Percentiles rank a stretch among this genome's conserved stretches.
phyloP scores from a whole-genome alignment of 2,888 invertebrate species.

The Leucophenga maculata region DNA sequence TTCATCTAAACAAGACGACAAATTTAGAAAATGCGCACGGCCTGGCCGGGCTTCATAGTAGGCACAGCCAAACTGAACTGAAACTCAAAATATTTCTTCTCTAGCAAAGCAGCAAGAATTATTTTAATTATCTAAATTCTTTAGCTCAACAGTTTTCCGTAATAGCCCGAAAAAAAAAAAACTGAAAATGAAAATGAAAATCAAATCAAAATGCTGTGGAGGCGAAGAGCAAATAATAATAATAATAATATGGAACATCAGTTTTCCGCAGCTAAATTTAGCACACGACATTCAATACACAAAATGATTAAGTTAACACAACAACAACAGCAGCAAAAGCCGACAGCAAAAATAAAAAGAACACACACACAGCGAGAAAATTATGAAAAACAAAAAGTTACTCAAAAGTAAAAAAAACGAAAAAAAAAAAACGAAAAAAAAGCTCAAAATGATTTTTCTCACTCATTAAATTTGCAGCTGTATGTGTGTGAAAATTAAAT shows the following conservation, averaged over 20 bases:
- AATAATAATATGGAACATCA: conserved; percentile 35
- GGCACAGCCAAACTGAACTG: conserved; percentile 12
- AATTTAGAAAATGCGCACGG: conserved; percentile 68
- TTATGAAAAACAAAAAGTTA: conserved; percentile 40
- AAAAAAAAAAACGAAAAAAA: too few relatives aligned
- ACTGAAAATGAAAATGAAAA: too few relatives aligned
- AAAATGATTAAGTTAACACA: conserved; percentile 61
- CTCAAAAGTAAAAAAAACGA: conserved; percentile 22
- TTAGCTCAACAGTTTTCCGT: not conserved
- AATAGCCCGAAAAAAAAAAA: too few relatives aligned
- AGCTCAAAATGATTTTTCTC: too few relatives aligned
- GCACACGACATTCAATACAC: conserved; percentile 61
- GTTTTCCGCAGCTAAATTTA: conserved; percentile 39
- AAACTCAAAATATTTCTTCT: not conserved
- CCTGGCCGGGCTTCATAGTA: conserved; percentile 33
- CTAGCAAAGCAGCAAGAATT: not conserved
- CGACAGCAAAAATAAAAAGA: conserved; percentile 23
- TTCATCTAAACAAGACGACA: conserved; percentile 35
- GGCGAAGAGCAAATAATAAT: not conserved
- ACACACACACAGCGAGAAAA: conserved; percentile 33
- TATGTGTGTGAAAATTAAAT: conserved; percentile 59
- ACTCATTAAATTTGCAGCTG: conserved; percentile 28
- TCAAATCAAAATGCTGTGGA: too few relatives aligned
- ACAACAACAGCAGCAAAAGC: conserved; percentile 19
- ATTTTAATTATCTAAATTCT: conserved; percentile 12